phyloP scores from a whole-genome alignment of 2,888 invertebrate species.

The Cryptocheilus praepositus region DNA sequence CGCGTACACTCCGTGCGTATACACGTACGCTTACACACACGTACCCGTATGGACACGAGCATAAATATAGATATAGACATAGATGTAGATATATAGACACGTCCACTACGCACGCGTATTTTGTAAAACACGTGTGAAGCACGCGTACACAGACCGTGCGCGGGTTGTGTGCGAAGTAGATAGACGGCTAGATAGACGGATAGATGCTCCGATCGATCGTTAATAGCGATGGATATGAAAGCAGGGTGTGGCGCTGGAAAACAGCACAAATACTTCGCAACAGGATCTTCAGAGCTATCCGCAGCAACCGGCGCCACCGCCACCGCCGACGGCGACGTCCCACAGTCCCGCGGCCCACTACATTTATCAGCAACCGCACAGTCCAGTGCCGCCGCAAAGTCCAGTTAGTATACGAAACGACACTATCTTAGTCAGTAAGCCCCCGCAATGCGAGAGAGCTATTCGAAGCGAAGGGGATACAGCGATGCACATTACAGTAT shows the following conservation, averaged over 20 bases:
- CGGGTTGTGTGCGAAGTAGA: conserved; percentile 4
- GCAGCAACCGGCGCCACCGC: conserved; percentile 72
- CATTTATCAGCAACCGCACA: conserved; percentile 71
- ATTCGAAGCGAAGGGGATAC: too few relatives aligned
- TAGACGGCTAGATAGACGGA: conserved; percentile 18
- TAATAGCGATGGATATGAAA: conserved; percentile 59
- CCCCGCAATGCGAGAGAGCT: too few relatives aligned
- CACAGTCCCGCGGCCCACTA: conserved; percentile 69
- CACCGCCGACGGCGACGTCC: conserved; percentile 64
- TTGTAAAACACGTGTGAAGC: too few relatives aligned
- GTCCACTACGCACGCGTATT: background rate
- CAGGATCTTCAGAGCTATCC: conserved; percentile 76
- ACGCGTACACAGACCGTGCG: too few relatives aligned
- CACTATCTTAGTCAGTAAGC: too few relatives aligned
- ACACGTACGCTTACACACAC: too few relatives aligned
- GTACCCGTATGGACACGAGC: too few relatives aligned
- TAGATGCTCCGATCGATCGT: conserved; percentile 47
- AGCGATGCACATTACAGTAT: too few relatives aligned
- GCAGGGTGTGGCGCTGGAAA: conserved; percentile 80
- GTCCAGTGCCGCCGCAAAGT: conserved; percentile 72
- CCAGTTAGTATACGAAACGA: conserved; percentile 62
- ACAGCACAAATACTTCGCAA: conserved; percentile 80
- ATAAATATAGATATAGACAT: background rate
- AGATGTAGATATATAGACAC: background rate
- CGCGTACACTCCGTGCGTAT: too few relatives aligned